These are phyloP conservation scores for Apis laboriosa DNA, from an alignment of 1,140 invertebrate species.

Conservation along the genomic window DNA sequence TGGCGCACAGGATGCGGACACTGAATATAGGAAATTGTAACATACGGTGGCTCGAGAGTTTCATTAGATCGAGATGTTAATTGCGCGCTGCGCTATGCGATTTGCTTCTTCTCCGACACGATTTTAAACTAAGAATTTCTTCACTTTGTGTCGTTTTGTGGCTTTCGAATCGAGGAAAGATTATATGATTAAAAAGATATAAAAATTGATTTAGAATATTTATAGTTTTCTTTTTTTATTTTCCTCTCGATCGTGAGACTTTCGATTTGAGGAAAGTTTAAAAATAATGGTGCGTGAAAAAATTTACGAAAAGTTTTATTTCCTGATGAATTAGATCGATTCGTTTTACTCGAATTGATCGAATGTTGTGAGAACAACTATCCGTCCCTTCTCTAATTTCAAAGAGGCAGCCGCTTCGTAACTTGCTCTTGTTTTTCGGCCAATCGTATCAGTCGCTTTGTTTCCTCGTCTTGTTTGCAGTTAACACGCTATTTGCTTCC, in stretches of 20 bases:
- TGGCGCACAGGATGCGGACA: constrained; percentile 16
- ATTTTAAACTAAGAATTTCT: neutral
- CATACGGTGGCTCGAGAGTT: constrained; percentile 77
- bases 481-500: constrained; percentile 3
- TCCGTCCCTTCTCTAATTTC: neutral
- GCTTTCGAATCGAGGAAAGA: too few relatives aligned
- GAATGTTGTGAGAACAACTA: neutral
- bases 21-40: constrained; percentile 69
- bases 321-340: neutral
- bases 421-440: neutral
- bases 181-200: too few relatives aligned
- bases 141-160: neutral
- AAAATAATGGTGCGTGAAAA: too few relatives aligned
- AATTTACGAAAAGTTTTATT: neutral
- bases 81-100: constrained; percentile 63
- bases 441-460: constrained; percentile 24
- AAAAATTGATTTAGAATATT: too few relatives aligned
- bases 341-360: neutral
- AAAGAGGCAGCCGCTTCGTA: neutral
- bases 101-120: constrained; percentile 16
- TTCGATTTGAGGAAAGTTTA: too few relatives aligned
- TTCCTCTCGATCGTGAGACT: too few relatives aligned
- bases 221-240: too few relatives aligned
- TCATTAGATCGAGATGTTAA: constrained; percentile 79
- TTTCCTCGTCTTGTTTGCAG: constrained; percentile 17